A percentile compares a stretch with the other conserved stretches of the same genome.
Evolutionary conservation across 2,113 vertebrate genomes (phyloP).

Genomic region (Hepsetus odoe): DNA sequence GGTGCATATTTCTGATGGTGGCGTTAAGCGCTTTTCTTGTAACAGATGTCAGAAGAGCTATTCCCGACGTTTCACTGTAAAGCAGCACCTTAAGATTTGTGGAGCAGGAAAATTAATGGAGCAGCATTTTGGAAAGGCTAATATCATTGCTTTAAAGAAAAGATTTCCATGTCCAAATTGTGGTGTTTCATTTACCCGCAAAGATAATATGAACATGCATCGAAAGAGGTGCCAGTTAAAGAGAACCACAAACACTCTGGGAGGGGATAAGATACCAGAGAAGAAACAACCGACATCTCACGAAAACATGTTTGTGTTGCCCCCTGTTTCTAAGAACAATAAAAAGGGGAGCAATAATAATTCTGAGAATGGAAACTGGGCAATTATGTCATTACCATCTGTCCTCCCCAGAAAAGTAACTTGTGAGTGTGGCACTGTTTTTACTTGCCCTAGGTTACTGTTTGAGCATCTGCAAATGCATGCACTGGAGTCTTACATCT

Average conservation of each 20-base stretch:
- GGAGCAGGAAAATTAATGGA: conserved; percentile 55
- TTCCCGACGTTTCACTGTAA: conserved; percentile 69
- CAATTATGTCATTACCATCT: conserved; percentile 77
- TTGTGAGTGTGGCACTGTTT: conserved; percentile 76
- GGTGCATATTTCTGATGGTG: conserved; percentile 65
- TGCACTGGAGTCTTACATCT: conserved; percentile 76
- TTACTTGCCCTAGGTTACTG: conserved; percentile 75
- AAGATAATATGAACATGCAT: conserved; percentile 75
- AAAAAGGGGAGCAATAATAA: conserved; percentile 21
- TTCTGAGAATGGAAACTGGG: conserved; percentile 65
- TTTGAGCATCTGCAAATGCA: conserved; percentile 79
- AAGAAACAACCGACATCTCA: conserved; percentile 46
- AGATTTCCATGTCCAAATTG: conserved; percentile 73
- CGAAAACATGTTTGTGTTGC: conserved; percentile 53
- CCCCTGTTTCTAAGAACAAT: conserved; percentile 44
- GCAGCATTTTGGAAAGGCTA: conserved; percentile 43
- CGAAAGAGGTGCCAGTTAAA: conserved; percentile 65
- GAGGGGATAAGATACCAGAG: conserved; percentile 9
- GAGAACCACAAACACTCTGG: conserved; percentile 2
- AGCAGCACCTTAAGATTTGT: conserved; percentile 72
- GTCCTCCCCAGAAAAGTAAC: conserved; percentile 78
- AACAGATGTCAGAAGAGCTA: conserved; percentile 75
- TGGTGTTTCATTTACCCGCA: conserved; percentile 72
- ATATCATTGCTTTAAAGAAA: conserved; percentile 54
- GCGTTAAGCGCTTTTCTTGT: conserved; percentile 71